Evolutionary conservation across 1,140 invertebrate species (phyloP).

Genomic region (Trigoniulus corallinus): DNA sequence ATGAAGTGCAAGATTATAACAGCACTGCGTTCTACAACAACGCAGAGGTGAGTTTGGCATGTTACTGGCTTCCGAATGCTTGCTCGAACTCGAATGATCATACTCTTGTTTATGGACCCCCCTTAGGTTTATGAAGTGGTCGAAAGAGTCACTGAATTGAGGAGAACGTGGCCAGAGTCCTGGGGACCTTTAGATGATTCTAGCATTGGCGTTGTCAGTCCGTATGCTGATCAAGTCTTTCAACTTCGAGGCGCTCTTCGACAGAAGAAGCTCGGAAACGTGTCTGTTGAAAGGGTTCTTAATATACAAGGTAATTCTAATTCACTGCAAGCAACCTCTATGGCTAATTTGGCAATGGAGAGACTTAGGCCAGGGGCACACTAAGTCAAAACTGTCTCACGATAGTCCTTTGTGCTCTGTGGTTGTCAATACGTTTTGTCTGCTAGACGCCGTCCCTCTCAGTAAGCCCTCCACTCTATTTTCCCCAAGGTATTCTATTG

Average conservation of each 20-base stretch:
- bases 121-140: slow-evolving; percentile 50
- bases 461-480: too few species aligned
- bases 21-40: slow-evolving; percentile 74
- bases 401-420: too few species aligned
- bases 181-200: slow-evolving; percentile 58
- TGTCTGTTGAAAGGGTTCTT: slow-evolving; percentile 67
- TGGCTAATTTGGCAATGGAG: too few species aligned
- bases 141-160: slow-evolving; percentile 47
- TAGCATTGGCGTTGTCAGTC: slow-evolving; percentile 66
- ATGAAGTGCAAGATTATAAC: slow-evolving; percentile 56
- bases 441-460: too few species aligned
- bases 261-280: slow-evolving; percentile 49
- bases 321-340: too few species aligned
- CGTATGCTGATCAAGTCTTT: slow-evolving; percentile 69
- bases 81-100: too few species aligned
- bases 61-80: too few species aligned
- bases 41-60: slow-evolving; percentile 46
- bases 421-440: too few species aligned
- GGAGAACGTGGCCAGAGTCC: slow-evolving; percentile 47
- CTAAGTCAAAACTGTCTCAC: too few species aligned
- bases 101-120: neutral
- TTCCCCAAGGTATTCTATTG: too few species aligned
- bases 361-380: too few species aligned
- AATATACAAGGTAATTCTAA: slow-evolving; percentile 65
- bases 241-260: slow-evolving; percentile 60